Percentiles rank a stretch among this genome's conserved stretches.
These are phyloP conservation scores for Sardinella longiceps DNA, from an alignment of 2,797 vertebrate species.

Conservation along the genomic window DNA sequence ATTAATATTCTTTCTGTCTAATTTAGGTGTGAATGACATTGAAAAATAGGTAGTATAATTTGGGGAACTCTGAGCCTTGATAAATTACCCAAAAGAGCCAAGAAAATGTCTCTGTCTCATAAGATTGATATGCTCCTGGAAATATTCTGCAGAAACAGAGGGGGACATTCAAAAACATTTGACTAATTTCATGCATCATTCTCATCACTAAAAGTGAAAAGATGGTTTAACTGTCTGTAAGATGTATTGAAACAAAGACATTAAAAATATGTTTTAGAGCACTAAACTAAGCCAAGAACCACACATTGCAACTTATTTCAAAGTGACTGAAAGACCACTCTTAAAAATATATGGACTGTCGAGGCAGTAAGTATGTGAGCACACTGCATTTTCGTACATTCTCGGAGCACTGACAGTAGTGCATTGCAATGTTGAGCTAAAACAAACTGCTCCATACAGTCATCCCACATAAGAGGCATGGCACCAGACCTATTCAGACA, in stretches of 20 bases:
- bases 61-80: conserved; percentile 31
- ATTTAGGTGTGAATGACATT: conserved; percentile 50
- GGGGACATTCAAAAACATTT: conserved; percentile 25
- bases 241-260: conserved; percentile 26
- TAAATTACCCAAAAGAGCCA: conserved; percentile 41
- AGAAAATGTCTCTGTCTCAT: conserved; percentile 43
- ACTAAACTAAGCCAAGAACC: conserved; percentile 15
- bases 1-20: conserved; percentile 24
- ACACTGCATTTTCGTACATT: conserved; percentile 3
- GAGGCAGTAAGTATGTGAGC: conserved; percentile 35
- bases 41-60: conserved; percentile 45
- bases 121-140: conserved; percentile 44
- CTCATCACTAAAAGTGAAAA: background rate
- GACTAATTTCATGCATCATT: conserved; percentile 13
- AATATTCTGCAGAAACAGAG: conserved; percentile 46
- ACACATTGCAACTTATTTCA: conserved; percentile 22
- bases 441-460: conserved; percentile 59
- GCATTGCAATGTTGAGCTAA: conserved; percentile 40
- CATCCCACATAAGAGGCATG: conserved; percentile 54
- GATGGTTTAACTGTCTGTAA: conserved; percentile 18
- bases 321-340: conserved; percentile 26
- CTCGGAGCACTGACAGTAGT: conserved; percentile 40
- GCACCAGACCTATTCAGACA: conserved; percentile 63
- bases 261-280: conserved; percentile 27
- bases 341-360: conserved; percentile 49